These are phyloP conservation scores for Gavia stellata DNA, from an alignment of 2,113 vertebrate species.

Conservation along the genomic window DNA sequence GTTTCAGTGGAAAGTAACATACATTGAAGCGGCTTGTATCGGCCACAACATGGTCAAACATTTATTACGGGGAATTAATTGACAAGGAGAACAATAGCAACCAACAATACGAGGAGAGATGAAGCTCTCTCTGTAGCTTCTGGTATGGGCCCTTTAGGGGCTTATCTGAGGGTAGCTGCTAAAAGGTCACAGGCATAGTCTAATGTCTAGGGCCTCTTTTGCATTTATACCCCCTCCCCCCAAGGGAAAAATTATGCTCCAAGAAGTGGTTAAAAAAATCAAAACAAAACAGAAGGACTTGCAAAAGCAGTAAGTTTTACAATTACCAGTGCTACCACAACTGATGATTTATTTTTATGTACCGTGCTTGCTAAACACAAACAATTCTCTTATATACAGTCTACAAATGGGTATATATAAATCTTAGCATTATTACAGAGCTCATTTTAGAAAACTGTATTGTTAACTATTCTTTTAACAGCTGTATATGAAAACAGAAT, in stretches of 20 bases:
- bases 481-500: background rate
- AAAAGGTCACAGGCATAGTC: conserved; percentile 22
- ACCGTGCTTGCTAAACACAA: background rate
- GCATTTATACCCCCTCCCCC: background rate
- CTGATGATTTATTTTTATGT: background rate
- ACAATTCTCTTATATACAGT: background rate
- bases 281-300: background rate
- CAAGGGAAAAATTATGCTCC: background rate
- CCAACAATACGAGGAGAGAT: conserved; percentile 16
- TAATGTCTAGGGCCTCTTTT: background rate
- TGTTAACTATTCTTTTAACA: background rate
- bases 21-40: background rate
- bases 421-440: background rate
- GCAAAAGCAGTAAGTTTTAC: background rate
- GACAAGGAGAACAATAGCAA: conserved; percentile 69
- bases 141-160: conserved; percentile 42
- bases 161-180: conserved; percentile 54
- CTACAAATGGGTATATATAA: background rate
- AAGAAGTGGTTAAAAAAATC: background rate
- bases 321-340: background rate
- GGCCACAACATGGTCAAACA: conserved; percentile 8
- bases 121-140: conserved; percentile 23
- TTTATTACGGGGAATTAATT: conserved; percentile 62
- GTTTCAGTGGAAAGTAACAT: background rate
- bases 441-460: background rate